These are phyloP conservation scores for Arge pagana DNA, from an alignment of 2,888 invertebrate genomes.

Conservation along the genomic window DNA sequence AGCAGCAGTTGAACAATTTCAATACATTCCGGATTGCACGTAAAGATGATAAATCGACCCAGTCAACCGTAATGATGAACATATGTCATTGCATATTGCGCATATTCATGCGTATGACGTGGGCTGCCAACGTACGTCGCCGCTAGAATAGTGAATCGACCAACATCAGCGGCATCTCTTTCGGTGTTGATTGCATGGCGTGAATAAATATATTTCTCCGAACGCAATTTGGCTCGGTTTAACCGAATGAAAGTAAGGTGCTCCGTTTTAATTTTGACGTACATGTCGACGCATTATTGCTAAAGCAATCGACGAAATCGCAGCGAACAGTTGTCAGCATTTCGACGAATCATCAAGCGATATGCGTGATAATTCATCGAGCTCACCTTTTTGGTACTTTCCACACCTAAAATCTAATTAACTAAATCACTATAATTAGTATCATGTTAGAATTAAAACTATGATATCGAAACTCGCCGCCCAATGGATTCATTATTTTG, in stretches of 20 bases:
- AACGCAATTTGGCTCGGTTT: conserved; percentile 42
- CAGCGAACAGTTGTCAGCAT: conserved; percentile 33
- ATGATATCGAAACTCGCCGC: no score
- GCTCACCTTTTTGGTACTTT: no score
- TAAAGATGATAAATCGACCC: conserved; percentile 18
- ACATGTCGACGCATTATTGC: conserved; percentile 50
- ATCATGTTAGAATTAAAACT: no score
- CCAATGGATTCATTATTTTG: no score
- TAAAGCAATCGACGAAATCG: conserved; percentile 40
- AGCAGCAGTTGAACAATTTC: conserved; percentile 15
- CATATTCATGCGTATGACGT: conserved; percentile 23
- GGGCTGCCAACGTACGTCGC: conserved; percentile 34
- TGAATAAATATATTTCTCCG: conserved; percentile 46
- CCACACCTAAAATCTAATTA: no score
- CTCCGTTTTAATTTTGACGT: conserved; percentile 48
- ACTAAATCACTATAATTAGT: no score
- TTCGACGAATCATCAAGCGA: conserved; percentile 34
- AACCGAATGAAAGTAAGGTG: conserved; percentile 41
- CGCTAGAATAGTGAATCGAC: conserved; percentile 34
- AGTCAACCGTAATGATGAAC: conserved; percentile 16
- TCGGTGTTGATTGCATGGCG: conserved; percentile 41
- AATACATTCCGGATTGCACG: conserved; percentile 28
- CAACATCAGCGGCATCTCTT: conserved; percentile 31
- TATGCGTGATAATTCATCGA: conserved; percentile 41
- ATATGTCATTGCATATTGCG: conserved; percentile 29